Evolutionary conservation across 2,888 invertebrate species (phyloP), one percentile per base, ranked within the genome.

Genomic region (Andrena minutula): DNA sequence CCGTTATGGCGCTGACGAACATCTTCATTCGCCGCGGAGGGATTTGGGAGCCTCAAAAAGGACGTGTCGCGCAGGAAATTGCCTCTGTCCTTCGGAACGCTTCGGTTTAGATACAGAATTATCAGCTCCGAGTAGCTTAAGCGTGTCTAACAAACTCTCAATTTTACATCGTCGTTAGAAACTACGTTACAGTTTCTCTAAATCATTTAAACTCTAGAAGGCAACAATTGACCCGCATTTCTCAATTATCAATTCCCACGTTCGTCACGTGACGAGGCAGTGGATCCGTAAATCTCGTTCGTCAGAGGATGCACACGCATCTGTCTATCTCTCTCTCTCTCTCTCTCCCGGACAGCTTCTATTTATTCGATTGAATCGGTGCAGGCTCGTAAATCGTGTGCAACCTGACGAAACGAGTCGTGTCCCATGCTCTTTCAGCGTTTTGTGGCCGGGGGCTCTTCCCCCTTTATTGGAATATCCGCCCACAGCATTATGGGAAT

Each of bases 401-500:
- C 84, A 90, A 91, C 89, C 89, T 88, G 88, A 89, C 91, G 89
- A 90, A 91, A 89, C 91, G 87, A 89, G 88, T 88, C 86, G 87
- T 77, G 70, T 89, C 88, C 84, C 86, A 85, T 76, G 90, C 91
- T 56, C 56, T 92, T 92, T 92, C 91, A 91, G 88, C 82, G 90
- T 92, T 92, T 92, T 90, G 90, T 87, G 88, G 85, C 88, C 87
- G 82, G 89, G 90, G 91, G 90, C 88, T 91, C 86, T 92, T 90
- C 91, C 91, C 92, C 92, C 92, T 93, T 93, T 93, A 93, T 94
- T 93, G 93, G 91, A 93, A 94, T 94, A 94, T 94, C 94, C 94
- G 93, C 94, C 93, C 92, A 93, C 93, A 92, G 93, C 93, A 93
- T 93, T 92, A 93, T 92, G 92, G 92, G 93, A 93, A 94, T 93